Conservation (phyloP, 2,888 invertebrate genomes). For the Megamerina dolium region DNA sequence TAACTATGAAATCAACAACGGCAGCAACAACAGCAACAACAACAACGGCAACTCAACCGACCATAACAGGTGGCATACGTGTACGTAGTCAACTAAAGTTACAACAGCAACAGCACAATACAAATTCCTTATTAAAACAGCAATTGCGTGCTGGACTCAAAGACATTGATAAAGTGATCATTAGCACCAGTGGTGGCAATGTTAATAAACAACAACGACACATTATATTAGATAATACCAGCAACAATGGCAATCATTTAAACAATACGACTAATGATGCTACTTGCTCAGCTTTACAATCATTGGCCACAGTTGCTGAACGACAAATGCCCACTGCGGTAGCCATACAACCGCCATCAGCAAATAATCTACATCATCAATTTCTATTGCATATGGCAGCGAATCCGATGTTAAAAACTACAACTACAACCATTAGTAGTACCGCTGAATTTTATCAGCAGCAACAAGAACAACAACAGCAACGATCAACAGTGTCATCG, state of each 20-base stretch:
- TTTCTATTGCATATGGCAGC: slow-evolving; percentile 44
- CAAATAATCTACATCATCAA: slow-evolving; percentile 41
- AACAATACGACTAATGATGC: slow-evolving; percentile 16
- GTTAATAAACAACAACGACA: slow-evolving; percentile 12
- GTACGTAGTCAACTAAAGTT: background rate
- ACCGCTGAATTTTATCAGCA: slow-evolving; percentile 27
- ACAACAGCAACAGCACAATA: slow-evolving; percentile 19
- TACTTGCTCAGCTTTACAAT: slow-evolving; percentile 35
- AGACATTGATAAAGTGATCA: slow-evolving; percentile 34
- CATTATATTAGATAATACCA: too few relatives aligned
- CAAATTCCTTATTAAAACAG: slow-evolving; percentile 42
- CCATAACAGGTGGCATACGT: background rate
- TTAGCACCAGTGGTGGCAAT: slow-evolving; percentile 13
- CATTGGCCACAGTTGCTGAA: slow-evolving; percentile 39
- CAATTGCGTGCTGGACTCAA: slow-evolving; percentile 39
- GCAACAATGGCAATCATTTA: background rate
- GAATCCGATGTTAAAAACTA: slow-evolving; percentile 33
- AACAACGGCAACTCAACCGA: slow-evolving; percentile 7
- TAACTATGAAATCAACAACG: slow-evolving; percentile 11
- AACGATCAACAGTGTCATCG: too few relatives aligned
- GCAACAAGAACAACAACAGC: slow-evolving; percentile 26
- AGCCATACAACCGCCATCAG: slow-evolving; percentile 30
- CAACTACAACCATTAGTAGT: too few relatives aligned
- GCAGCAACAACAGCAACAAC: slow-evolving; percentile 15
- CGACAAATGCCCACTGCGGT: slow-evolving; percentile 26